Conservation (phyloP, 2,888 invertebrate species). For the Fabriciana adippe region DNA sequence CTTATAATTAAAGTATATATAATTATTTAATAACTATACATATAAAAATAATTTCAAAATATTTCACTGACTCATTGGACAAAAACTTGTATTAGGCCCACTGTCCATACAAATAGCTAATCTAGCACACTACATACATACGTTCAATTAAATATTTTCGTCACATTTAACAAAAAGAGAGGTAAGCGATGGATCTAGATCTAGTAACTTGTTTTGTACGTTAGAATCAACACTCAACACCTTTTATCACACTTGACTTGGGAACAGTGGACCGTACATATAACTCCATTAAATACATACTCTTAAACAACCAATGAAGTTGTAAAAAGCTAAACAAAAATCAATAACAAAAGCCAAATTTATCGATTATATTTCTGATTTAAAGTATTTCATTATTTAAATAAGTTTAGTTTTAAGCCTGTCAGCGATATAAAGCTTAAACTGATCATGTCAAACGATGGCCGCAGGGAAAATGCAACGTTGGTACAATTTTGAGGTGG, state of each 20-base stretch:
- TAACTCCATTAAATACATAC: constrained; percentile 21
- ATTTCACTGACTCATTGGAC: constrained; percentile 60
- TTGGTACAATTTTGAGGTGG: constrained; percentile 71
- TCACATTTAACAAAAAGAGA: background rate
- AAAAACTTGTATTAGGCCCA: constrained; percentile 48
- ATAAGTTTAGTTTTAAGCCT: constrained; percentile 51
- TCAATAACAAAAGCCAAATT: constrained; percentile 30
- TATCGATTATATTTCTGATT: constrained; percentile 17
- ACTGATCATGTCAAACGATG: constrained; percentile 42
- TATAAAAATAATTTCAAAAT: constrained; percentile 72
- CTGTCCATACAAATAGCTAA: constrained; percentile 13
- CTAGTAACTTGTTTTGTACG: constrained; percentile 9
- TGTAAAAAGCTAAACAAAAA: constrained; percentile 35
- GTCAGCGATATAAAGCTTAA: constrained; percentile 41
- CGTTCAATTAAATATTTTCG: constrained; percentile 2
- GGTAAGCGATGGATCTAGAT: constrained; percentile 18
- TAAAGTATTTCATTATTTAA: constrained; percentile 51
- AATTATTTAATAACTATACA: constrained; percentile 52
- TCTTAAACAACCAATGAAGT: constrained; percentile 21
- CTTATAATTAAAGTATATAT: constrained; percentile 71
- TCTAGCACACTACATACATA: constrained; percentile 24
- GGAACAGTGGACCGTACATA: constrained; percentile 31
- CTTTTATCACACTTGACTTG: constrained; percentile 10
- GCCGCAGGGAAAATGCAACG: constrained; percentile 49
- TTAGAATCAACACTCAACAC: background rate